Conservation (phyloP, 2,888 invertebrate species). For the Sicus ferrugineus region DNA sequence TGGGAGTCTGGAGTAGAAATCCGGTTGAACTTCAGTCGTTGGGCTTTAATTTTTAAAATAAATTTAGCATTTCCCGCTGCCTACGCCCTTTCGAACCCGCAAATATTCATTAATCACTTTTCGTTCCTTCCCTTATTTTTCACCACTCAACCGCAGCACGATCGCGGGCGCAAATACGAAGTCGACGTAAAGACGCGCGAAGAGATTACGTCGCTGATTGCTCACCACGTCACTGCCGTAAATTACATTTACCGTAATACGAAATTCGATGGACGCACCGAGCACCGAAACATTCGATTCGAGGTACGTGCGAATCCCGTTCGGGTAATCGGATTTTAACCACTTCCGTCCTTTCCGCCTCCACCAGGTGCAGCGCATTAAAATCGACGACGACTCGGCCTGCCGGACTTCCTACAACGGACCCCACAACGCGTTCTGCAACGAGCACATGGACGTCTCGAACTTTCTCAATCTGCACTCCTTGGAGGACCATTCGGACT, state of each 20-base stretch:
- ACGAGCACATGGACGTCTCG: conserved; percentile 97
- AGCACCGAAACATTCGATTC: conserved; percentile 94
- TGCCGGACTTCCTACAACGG: conserved; percentile 70
- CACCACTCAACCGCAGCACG: conserved; percentile 69
- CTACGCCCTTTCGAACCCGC: neutral
- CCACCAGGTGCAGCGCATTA: conserved; percentile 62
- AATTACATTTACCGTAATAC: conserved; percentile 97
- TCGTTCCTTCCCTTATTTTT: neutral
- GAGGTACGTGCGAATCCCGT: conserved; percentile 72
- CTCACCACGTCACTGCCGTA: conserved; percentile 97
- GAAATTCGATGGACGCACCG: conserved; percentile 87
- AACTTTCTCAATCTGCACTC: conserved; percentile 99
- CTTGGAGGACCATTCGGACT: conserved; percentile 95
- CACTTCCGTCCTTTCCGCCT: neutral
- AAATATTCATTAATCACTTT: neutral
- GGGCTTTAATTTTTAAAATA: too few relatives aligned
- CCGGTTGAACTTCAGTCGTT: too few relatives aligned
- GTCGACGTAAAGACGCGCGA: conserved; percentile 91
- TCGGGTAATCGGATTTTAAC: neutral
- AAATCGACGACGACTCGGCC: conserved; percentile 93
- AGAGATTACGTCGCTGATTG: conserved; percentile 96
- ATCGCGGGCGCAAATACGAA: conserved; percentile 73
- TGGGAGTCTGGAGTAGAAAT: too few relatives aligned
- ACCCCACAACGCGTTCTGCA: conserved; percentile 88
- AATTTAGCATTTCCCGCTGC: neutral